Conservation (phyloP, 2,797 vertebrate species). For the Chelon auratus region DNA sequence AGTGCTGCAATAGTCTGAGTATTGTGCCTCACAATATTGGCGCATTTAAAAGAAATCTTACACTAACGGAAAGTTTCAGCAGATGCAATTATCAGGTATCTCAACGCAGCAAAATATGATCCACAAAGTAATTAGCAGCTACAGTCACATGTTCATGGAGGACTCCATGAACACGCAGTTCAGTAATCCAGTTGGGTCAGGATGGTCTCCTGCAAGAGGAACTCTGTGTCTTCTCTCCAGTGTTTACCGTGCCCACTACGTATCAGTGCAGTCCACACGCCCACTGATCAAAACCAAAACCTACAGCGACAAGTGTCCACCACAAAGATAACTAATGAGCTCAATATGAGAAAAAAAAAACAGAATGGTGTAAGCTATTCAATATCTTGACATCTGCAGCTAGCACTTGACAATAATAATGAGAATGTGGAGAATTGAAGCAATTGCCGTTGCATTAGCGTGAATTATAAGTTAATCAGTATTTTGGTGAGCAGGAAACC, state of each 20-base stretch:
- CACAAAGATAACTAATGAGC: slow-evolving; percentile 1
- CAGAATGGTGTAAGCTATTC: background rate
- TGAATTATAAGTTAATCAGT: slow-evolving; percentile 76
- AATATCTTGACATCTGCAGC: slow-evolving; percentile 24
- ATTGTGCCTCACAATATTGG: background rate
- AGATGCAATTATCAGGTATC: slow-evolving; percentile 21
- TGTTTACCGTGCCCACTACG: background rate
- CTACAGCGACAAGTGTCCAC: background rate
- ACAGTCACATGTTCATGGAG: background rate
- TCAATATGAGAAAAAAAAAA: slow-evolving; percentile 7
- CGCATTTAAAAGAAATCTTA: background rate
- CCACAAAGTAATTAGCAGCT: slow-evolving; percentile 7
- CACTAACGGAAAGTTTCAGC: background rate
- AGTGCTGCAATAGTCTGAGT: background rate
- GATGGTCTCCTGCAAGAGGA: background rate
- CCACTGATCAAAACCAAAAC: background rate
- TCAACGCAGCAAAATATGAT: background rate
- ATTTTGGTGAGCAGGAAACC: slow-evolving; percentile 73
- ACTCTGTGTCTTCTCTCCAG: background rate
- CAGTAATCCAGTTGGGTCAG: background rate
- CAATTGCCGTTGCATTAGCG: slow-evolving; percentile 61
- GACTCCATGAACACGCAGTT: too few relatives aligned
- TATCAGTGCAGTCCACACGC: background rate
- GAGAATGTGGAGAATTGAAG: slow-evolving; percentile 15
- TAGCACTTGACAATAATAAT: slow-evolving; percentile 22